These are phyloP conservation scores for Eudyptes chrysolophus DNA, from an alignment of 2,113 vertebrate genomes.

Conservation along the genomic window DNA sequence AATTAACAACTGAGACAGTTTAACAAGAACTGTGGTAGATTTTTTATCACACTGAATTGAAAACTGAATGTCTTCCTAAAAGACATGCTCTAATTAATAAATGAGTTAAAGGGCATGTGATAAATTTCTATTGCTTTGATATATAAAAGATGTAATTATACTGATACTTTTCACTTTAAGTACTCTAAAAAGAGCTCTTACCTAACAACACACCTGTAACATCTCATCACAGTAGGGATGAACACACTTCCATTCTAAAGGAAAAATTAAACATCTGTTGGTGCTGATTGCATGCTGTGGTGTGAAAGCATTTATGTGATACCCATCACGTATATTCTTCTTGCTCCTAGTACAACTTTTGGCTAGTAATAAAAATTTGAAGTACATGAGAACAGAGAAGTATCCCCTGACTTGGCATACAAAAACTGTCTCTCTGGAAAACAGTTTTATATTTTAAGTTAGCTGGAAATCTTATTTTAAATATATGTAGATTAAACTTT, in stretches of 20 bases:
- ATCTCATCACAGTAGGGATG: neutral
- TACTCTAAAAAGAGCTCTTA: neutral
- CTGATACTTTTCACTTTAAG: neutral
- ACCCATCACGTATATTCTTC: neutral
- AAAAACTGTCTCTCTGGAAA: neutral
- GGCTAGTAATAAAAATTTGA: neutral
- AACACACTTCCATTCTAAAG: neutral
- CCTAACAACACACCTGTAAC: neutral
- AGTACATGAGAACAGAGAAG: neutral
- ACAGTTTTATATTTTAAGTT: neutral
- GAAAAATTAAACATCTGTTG: neutral
- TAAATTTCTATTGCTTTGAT: neutral
- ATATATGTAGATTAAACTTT: neutral
- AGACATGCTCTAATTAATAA: neutral
- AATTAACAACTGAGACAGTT: neutral
- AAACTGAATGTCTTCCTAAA: neutral
- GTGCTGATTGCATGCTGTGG: neutral
- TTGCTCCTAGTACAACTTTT: neutral
- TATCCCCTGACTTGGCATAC: neutral
- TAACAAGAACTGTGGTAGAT: neutral
- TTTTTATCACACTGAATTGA: neutral
- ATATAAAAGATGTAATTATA: neutral
- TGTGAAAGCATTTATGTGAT: neutral
- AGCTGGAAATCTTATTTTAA: neutral
- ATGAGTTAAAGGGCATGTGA: accelerated